phyloP scores from a whole-genome alignment of 2,113 vertebrate species.

The Poeciliopsis turrubarensis region DNA sequence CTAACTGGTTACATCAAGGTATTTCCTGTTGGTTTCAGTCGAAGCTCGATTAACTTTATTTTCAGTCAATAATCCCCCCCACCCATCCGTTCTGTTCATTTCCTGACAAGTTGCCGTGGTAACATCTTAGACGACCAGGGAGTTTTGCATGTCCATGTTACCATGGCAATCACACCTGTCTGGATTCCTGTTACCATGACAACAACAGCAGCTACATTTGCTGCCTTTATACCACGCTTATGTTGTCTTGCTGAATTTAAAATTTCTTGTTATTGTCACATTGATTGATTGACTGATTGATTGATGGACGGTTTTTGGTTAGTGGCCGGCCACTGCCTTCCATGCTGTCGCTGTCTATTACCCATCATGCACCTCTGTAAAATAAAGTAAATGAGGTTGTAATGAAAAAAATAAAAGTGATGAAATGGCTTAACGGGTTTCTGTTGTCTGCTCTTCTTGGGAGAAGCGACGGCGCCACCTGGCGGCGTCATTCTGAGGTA shows the following conservation, averaged over 20 bases:
- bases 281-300: not conserved
- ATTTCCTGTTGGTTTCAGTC: not conserved
- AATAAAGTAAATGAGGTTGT: slow-evolving; percentile 56
- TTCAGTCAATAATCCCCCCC: not conserved
- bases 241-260: not conserved
- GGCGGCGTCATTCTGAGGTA: too few relatives aligned
- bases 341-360: slow-evolving; percentile 75
- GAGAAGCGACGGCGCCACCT: not conserved
- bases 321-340: slow-evolving; percentile 85
- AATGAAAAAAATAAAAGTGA: slow-evolving; percentile 55
- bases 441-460: not conserved
- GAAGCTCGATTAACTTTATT: not conserved
- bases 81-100: too few relatives aligned
- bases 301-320: slow-evolving; percentile 64
- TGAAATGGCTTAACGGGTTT: not conserved
- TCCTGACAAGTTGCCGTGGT: not conserved
- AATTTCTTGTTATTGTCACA: not conserved
- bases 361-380: slow-evolving; percentile 75
- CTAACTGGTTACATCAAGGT: not conserved
- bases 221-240: not conserved
- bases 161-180: too few relatives aligned
- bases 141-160: too few relatives aligned
- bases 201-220: not conserved
- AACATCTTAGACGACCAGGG: too few relatives aligned
- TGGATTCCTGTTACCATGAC: slow-evolving; percentile 15